Evolutionary conservation across 2,797 vertebrate genomes (phyloP).

Genomic region (Galagoides demidoff): DNA sequence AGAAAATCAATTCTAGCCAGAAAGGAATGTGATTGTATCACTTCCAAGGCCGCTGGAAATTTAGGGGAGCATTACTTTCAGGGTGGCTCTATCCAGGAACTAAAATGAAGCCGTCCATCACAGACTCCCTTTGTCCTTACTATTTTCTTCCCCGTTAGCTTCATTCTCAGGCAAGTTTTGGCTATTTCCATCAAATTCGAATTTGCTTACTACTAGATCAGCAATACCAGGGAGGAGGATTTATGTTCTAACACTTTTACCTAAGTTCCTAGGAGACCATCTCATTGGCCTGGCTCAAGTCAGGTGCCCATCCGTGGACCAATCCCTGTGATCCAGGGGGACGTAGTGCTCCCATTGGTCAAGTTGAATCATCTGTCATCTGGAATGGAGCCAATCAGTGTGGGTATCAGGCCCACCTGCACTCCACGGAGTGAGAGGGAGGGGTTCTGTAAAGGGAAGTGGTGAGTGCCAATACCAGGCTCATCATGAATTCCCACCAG

Average conservation of each 20-base stretch:
- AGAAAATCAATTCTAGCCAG: background rate
- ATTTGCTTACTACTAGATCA: background rate
- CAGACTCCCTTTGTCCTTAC: background rate
- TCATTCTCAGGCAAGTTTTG: background rate
- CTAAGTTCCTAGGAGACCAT: background rate
- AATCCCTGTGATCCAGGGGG: background rate
- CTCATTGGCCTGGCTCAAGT: background rate
- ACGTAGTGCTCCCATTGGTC: background rate
- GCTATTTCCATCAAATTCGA: background rate
- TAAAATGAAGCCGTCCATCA: background rate
- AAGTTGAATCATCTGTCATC: background rate
- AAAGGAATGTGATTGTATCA: background rate
- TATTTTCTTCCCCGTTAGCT: background rate
- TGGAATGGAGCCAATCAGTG: background rate
- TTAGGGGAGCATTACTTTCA: background rate
- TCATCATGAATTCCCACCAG: background rate
- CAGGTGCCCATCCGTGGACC: background rate
- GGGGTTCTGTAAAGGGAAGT: background rate
- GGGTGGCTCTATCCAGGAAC: background rate
- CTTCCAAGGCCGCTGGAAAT: background rate
- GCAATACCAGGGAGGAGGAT: background rate
- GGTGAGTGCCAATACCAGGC: too few species aligned
- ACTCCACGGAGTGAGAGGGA: background rate
- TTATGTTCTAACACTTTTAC: background rate
- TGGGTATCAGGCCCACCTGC: background rate